phyloP scores from a whole-genome alignment of 2,888 invertebrate species.

The Fragum fragum region DNA sequence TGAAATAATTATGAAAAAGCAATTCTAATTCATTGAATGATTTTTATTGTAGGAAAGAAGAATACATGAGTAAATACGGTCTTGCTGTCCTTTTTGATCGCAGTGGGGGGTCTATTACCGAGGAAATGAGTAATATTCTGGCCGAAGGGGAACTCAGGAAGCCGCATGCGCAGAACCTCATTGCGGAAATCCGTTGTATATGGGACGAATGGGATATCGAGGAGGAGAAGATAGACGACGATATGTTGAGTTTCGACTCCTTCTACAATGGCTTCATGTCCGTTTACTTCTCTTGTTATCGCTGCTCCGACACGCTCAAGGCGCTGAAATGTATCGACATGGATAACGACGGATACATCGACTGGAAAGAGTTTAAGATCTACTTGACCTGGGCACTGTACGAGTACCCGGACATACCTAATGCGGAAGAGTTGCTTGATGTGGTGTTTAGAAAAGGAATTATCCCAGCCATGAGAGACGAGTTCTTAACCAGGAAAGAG shows the following conservation, averaged over 20 bases:
- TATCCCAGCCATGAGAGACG: slow-evolving; percentile 40
- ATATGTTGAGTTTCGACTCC: not conserved
- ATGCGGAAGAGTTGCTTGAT: slow-evolving; percentile 28
- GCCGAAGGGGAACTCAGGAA: not conserved
- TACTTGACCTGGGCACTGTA: slow-evolving; percentile 38
- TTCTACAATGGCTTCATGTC: slow-evolving; percentile 7
- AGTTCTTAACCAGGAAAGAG: no score
- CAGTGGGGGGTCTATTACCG: slow-evolving; percentile 15
- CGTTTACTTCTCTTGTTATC: not conserved
- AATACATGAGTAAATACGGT: slow-evolving; percentile 31
- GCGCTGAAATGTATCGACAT: not conserved
- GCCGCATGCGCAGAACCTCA: not conserved
- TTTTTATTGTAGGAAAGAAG: slow-evolving; percentile 6
- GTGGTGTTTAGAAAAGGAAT: slow-evolving; percentile 39
- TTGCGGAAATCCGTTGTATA: not conserved
- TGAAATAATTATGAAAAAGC: no score
- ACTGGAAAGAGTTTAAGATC: slow-evolving; percentile 39
- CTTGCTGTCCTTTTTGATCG: slow-evolving; percentile 34
- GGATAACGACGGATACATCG: not conserved
- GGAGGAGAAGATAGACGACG: not conserved
- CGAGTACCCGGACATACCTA: slow-evolving; percentile 28
- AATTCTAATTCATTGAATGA: no score
- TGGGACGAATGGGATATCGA: not conserved
- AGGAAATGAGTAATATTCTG: slow-evolving; percentile 1
- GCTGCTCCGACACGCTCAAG: not conserved